These are phyloP conservation scores for Fratercula arctica DNA, from an alignment of 2,797 vertebrate genomes.

Conservation along the genomic window DNA sequence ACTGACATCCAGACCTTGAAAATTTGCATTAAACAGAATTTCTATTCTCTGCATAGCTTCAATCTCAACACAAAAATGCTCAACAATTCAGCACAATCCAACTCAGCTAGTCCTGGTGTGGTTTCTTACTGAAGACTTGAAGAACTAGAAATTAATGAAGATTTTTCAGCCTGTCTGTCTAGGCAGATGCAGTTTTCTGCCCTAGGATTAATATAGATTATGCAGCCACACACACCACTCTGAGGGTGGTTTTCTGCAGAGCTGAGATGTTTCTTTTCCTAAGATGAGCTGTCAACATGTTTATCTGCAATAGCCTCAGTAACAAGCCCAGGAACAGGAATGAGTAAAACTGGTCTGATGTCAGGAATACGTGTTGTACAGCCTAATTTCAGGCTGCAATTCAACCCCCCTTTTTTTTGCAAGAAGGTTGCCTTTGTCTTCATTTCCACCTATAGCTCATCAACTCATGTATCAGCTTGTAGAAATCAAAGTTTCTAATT, in stretches of 20 bases:
- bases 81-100: constrained; percentile 6
- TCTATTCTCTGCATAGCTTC: not conserved
- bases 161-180: not conserved
- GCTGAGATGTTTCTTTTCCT: constrained; percentile 18
- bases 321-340: constrained; percentile 15
- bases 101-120: not conserved
- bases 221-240: not conserved
- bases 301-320: constrained; percentile 16
- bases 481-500: constrained; percentile 37
- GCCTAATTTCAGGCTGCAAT: not conserved
- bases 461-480: not conserved
- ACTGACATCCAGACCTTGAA: not conserved
- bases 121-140: not conserved
- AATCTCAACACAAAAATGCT: not conserved
- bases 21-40: not conserved
- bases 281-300: constrained; percentile 19
- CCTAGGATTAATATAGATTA: not conserved
- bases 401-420: not conserved
- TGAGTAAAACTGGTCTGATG: not conserved
- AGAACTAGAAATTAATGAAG: not conserved
- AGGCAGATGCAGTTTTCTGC: constrained; percentile 8
- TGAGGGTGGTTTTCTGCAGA: constrained; percentile 25
- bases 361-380: not conserved
- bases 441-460: not conserved
- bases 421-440: not conserved